These are phyloP conservation scores for Megathymus violae DNA, from an alignment of 1,140 invertebrate genomes.

Conservation along the genomic window DNA sequence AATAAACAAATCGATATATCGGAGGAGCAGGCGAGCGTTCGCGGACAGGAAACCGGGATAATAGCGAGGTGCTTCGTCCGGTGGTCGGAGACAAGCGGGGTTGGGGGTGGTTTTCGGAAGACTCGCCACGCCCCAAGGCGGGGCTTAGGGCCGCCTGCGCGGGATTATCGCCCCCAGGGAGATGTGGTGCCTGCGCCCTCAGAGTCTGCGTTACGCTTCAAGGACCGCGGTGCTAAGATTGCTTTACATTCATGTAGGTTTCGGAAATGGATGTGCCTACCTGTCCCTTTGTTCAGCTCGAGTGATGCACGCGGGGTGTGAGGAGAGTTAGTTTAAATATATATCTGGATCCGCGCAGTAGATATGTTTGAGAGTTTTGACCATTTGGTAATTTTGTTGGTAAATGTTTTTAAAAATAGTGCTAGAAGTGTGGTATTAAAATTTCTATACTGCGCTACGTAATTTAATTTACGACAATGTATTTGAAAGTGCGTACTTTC, in stretches of 20 bases:
- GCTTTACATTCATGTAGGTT: slow-evolving; percentile 29
- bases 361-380: no score
- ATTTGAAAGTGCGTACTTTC: no score
- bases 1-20: slow-evolving; percentile 79
- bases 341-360: no score
- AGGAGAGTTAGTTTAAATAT: not conserved
- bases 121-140: slow-evolving; percentile 62
- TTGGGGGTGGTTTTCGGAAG: slow-evolving; percentile 49
- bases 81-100: slow-evolving; percentile 55
- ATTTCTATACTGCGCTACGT: no score
- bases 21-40: slow-evolving; percentile 72
- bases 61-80: slow-evolving; percentile 76
- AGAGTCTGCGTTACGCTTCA: slow-evolving; percentile 25
- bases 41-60: slow-evolving; percentile 78
- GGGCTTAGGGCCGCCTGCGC: slow-evolving; percentile 63
- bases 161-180: slow-evolving; percentile 57
- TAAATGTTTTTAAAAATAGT: no score
- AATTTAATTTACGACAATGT: no score
- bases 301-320: slow-evolving; percentile 9
- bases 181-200: slow-evolving; percentile 40
- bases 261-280: slow-evolving; percentile 27
- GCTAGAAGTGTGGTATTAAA: no score
- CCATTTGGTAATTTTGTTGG: no score
- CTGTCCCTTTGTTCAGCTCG: slow-evolving; percentile 18
- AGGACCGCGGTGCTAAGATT: slow-evolving; percentile 20